These are phyloP conservation scores for Protonemura montana DNA, from an alignment of 2,888 invertebrate species.

Conservation along the genomic window DNA sequence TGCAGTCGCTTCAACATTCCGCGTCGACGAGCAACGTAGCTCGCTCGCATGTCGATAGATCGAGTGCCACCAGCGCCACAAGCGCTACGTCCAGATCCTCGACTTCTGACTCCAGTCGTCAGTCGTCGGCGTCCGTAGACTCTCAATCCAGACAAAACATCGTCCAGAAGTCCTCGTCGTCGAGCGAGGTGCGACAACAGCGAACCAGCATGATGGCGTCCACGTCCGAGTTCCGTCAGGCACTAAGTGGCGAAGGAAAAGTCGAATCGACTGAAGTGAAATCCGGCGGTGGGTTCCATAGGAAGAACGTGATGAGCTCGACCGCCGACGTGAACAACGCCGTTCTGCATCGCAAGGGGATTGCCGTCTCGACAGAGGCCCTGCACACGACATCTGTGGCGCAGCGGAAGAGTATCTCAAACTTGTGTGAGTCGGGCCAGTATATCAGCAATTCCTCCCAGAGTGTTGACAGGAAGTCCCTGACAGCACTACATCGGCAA, in stretches of 20 bases:
- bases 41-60: background rate
- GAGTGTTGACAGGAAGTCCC: slow-evolving; percentile 76
- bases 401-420: slow-evolving; percentile 81
- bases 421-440: slow-evolving; percentile 77
- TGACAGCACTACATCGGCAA: slow-evolving; percentile 81
- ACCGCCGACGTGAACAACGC: slow-evolving; percentile 78
- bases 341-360: slow-evolving; percentile 78
- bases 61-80: background rate
- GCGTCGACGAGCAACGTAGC: slow-evolving; percentile 24
- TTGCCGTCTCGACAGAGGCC: slow-evolving; percentile 73
- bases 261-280: slow-evolving; percentile 43
- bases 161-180: slow-evolving; percentile 40
- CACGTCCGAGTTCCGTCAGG: slow-evolving; percentile 63
- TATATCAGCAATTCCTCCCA: slow-evolving; percentile 72
- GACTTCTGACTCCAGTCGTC: slow-evolving; percentile 18
- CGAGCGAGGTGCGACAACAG: slow-evolving; percentile 39
- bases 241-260: slow-evolving; percentile 56
- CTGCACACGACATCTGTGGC: slow-evolving; percentile 75
- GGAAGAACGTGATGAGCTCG: slow-evolving; percentile 74
- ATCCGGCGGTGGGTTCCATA: slow-evolving; percentile 65
- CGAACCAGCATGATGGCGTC: slow-evolving; percentile 41
- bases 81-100: background rate
- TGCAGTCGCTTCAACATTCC: slow-evolving; percentile 14
- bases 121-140: slow-evolving; percentile 14
- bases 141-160: slow-evolving; percentile 19